Conservation (phyloP, 2,888 invertebrate species). For the Tinea pellionella region DNA sequence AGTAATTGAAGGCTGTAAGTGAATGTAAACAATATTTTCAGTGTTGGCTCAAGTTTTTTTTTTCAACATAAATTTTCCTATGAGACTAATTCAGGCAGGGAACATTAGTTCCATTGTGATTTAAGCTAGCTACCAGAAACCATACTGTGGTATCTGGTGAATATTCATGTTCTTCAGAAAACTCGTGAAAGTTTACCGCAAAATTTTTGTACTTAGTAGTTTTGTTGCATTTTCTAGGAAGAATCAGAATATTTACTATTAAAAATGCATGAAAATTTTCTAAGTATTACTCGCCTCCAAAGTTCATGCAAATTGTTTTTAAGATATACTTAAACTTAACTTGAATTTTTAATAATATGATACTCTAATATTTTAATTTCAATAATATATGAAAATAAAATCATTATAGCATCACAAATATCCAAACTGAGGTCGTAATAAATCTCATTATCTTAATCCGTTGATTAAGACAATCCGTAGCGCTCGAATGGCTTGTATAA, state of each 20-base stretch:
- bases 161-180: slow-evolving; percentile 46
- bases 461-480: not conserved
- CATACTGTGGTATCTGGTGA: slow-evolving; percentile 40
- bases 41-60: too few relatives aligned
- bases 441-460: not conserved
- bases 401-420: too few relatives aligned
- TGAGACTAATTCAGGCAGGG: not conserved
- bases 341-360: not conserved
- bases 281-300: not conserved
- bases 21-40: too few relatives aligned
- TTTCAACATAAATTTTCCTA: not conserved
- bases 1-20: too few relatives aligned
- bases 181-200: slow-evolving; percentile 30
- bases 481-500: not conserved
- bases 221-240: slow-evolving; percentile 26
- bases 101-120: not conserved
- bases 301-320: not conserved
- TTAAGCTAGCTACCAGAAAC: slow-evolving; percentile 24
- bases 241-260: slow-evolving; percentile 9
- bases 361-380: too few relatives aligned
- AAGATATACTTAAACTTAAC: not conserved
- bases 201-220: slow-evolving; percentile 31
- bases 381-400: not conserved
- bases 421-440: not conserved
- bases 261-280: slow-evolving; percentile 6